phyloP scores from a whole-genome alignment of 2,113 vertebrate genomes.

The Rattus rattus region DNA sequence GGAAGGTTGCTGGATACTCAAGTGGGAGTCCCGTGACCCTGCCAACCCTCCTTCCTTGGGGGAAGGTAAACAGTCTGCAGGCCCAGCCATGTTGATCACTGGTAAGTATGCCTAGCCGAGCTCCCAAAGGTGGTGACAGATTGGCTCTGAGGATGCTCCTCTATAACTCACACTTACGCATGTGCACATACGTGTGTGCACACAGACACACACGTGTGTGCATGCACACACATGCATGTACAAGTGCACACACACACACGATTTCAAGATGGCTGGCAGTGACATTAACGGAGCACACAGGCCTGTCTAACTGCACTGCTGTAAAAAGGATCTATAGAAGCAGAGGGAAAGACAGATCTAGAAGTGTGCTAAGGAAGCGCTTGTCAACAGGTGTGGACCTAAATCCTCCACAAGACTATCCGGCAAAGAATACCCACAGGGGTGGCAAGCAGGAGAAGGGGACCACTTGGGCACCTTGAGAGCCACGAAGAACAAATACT shows the following conservation, averaged over 20 bases:
- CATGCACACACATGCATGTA: neutral
- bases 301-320: neutral
- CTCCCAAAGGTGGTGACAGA: neutral
- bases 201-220: too few species aligned
- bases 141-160: neutral
- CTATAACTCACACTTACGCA: neutral
- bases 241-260: neutral
- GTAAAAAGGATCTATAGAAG: rapidly evolving
- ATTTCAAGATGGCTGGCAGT: neutral
- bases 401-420: neutral
- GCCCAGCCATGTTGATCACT: neutral
- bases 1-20: neutral
- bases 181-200: neutral
- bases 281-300: neutral
- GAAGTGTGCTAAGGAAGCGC: neutral
- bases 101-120: neutral
- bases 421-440: neutral
- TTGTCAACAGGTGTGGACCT: neutral
- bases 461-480: rapidly evolving
- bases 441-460: neutral
- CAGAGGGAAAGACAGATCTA: neutral
- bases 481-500: neutral
- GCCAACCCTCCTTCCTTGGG: too few species aligned
- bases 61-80: neutral
- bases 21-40: neutral